phyloP scores from a whole-genome alignment of 2,888 invertebrate species.

The Oscheius sp. region DNA sequence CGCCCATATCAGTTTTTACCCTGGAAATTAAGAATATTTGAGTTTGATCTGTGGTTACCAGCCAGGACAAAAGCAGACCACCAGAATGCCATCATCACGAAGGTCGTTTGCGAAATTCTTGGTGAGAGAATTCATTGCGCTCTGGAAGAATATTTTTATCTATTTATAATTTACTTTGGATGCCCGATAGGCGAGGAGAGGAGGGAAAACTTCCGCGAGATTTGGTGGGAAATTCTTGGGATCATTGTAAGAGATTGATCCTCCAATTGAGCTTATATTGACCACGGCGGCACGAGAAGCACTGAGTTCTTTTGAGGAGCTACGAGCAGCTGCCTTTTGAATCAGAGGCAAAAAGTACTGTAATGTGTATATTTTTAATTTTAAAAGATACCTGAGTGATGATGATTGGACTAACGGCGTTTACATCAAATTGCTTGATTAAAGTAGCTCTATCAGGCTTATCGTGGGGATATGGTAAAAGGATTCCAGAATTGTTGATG shows the following conservation, averaged over 20 bases:
- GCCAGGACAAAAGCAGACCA: background rate
- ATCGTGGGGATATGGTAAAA: background rate
- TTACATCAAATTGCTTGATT: slow-evolving; percentile 2
- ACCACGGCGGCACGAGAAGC: background rate
- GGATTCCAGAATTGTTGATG: slow-evolving; percentile 20
- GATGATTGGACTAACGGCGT: background rate
- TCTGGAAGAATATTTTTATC: background rate
- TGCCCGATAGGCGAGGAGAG: background rate
- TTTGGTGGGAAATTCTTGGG: background rate
- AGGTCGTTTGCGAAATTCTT: background rate
- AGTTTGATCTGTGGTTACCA: too few species aligned
- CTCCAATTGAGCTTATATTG: background rate
- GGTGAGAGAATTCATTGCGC: background rate
- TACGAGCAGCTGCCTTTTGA: background rate
- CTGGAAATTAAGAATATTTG: too few species aligned
- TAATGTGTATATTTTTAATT: background rate
- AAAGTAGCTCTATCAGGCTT: background rate
- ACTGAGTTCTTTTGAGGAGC: background rate
- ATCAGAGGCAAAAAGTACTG: background rate
- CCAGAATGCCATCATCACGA: background rate
- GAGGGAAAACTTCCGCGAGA: background rate
- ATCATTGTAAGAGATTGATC: background rate
- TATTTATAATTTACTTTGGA: background rate
- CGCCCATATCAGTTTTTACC: slow-evolving; percentile 39
- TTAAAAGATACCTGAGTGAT: background rate